Conservation (phyloP, 2,888 invertebrate genomes). For the Allolobophora icterica region DNA sequence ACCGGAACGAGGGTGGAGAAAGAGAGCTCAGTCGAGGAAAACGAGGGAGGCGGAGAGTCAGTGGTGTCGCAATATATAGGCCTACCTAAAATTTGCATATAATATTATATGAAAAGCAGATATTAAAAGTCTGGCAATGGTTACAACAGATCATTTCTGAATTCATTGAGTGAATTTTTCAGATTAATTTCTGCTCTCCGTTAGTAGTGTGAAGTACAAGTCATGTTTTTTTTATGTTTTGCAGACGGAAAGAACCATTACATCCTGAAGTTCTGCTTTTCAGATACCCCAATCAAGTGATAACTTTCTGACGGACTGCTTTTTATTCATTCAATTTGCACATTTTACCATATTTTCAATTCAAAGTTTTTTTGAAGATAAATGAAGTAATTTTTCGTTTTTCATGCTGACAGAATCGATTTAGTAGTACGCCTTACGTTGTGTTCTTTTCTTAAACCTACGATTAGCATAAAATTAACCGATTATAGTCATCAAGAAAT, state of each 20-base stretch:
- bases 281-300: conserved; percentile 72
- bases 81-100: too few relatives aligned
- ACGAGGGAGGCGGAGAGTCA: too few relatives aligned
- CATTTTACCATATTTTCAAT: neutral
- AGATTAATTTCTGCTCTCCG: neutral
- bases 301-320: neutral
- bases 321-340: neutral
- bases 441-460: neutral
- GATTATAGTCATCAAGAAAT: neutral
- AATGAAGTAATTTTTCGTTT: neutral
- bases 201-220: neutral
- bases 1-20: too few relatives aligned
- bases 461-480: neutral
- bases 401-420: neutral
- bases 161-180: neutral
- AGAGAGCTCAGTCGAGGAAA: too few relatives aligned
- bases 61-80: too few relatives aligned
- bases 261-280: conserved; percentile 97
- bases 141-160: neutral
- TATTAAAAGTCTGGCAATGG: neutral
- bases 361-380: neutral
- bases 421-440: neutral
- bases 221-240: conserved; percentile 61
- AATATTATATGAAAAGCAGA: neutral
- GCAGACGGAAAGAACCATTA: conserved; percentile 95